Conservation (phyloP, 2,888 invertebrate genomes). For the Mythimna ferrago region DNA sequence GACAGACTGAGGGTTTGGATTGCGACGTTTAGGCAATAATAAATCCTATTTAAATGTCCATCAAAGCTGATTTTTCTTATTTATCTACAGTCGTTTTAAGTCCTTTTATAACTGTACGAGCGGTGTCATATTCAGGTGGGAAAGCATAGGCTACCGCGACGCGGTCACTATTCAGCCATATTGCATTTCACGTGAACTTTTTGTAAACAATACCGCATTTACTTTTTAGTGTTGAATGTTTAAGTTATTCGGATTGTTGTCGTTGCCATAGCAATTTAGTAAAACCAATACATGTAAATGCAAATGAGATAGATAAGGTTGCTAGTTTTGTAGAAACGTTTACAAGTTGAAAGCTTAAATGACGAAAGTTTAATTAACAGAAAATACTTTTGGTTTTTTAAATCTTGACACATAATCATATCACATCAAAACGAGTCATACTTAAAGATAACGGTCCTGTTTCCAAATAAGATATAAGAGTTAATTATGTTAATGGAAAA, state of each 20-base stretch:
- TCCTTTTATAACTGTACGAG: constrained; percentile 73
- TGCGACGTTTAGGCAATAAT: constrained; percentile 73
- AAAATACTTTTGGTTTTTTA: constrained; percentile 50
- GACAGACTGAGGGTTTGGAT: constrained; percentile 80
- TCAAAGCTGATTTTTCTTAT: constrained; percentile 75
- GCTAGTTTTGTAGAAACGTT: constrained; percentile 46
- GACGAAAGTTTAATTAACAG: constrained; percentile 67
- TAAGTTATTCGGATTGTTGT: constrained; percentile 65
- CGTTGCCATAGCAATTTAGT: constrained; percentile 56
- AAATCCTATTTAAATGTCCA: constrained; percentile 76
- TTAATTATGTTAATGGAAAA: constrained; percentile 76
- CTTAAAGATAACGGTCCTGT: constrained; percentile 74
- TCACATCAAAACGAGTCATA: constrained; percentile 67
- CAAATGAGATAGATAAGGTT: constrained; percentile 59
- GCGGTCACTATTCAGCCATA: constrained; percentile 87
- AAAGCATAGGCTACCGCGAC: constrained; percentile 89
- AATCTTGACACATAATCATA: constrained; percentile 69
- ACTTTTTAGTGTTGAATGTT: constrained; percentile 74
- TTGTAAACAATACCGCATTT: constrained; percentile 83
- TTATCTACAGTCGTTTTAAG: constrained; percentile 71
- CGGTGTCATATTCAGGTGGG: constrained; percentile 90
- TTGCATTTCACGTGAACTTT: constrained; percentile 86
- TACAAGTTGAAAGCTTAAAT: constrained; percentile 52
- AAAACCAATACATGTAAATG: constrained; percentile 60
- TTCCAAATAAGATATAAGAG: constrained; percentile 70